Conservation (phyloP, 2,888 invertebrate genomes). For the Escarpia spicata region DNA sequence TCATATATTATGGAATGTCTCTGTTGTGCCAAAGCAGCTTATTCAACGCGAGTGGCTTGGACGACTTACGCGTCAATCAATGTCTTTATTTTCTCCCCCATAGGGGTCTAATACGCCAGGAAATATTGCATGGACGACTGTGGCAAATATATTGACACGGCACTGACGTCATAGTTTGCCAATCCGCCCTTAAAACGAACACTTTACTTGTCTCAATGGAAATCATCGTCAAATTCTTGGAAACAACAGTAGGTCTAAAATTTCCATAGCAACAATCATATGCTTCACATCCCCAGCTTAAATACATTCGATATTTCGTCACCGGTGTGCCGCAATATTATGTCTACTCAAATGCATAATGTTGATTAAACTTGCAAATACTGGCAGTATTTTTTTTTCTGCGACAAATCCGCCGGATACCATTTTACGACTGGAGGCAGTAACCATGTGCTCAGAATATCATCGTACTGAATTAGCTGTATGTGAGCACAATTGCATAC, state of each 20-base stretch:
- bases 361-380: neutral
- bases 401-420: neutral
- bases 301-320: neutral
- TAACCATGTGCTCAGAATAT: neutral
- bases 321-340: neutral
- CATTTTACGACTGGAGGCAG: neutral
- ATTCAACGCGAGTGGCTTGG: neutral
- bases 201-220: neutral
- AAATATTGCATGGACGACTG: neutral
- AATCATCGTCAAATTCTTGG: neutral
- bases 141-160: neutral
- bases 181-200: neutral
- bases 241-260: neutral
- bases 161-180: neutral
- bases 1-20: neutral
- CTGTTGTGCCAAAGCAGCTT: conserved; percentile 3
- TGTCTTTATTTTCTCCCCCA: neutral
- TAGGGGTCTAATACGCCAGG: neutral
- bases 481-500: neutral
- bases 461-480: neutral
- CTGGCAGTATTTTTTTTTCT: neutral
- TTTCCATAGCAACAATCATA: neutral
- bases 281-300: neutral
- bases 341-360: neutral
- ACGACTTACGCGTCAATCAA: neutral